Conservation (phyloP, 2,888 invertebrate genomes). For the Orthosia gothica region DNA sequence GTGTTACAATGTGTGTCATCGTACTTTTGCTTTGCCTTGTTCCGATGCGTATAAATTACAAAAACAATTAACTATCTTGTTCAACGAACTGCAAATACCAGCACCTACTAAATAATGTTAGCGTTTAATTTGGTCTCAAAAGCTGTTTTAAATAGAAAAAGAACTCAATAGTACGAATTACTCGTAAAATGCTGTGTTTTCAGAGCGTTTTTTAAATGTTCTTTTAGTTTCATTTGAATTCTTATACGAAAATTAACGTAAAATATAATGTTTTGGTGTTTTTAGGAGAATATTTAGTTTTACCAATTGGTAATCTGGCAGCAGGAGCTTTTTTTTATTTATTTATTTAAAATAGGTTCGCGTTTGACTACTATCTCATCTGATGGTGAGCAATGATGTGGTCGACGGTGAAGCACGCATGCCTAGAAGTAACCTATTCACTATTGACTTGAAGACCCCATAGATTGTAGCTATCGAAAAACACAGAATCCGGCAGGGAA, state of each 20-base stretch:
- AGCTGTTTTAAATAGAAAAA: constrained; percentile 64
- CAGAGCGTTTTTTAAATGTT: not conserved
- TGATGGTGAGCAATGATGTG: too few species aligned
- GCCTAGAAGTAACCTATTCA: too few species aligned
- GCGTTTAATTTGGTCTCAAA: constrained; percentile 71
- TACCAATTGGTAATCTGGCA: too few species aligned
- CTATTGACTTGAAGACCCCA: too few species aligned
- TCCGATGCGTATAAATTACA: not conserved
- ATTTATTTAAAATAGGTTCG: too few species aligned
- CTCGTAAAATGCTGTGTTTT: constrained; percentile 14
- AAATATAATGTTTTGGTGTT: not conserved
- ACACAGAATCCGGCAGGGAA: too few species aligned
- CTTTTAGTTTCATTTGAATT: constrained; percentile 1
- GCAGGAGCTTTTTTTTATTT: too few species aligned
- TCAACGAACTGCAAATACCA: constrained; percentile 53
- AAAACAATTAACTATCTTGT: constrained; percentile 37
- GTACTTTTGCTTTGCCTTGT: not conserved
- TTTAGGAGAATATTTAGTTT: not conserved
- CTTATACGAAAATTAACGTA: not conserved
- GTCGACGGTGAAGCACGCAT: too few species aligned
- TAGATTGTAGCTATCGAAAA: too few species aligned
- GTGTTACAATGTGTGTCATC: too few species aligned
- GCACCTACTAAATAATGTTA: constrained; percentile 62
- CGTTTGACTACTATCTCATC: too few species aligned
- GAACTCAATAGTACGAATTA: constrained; percentile 60